Evolutionary conservation across 92 coral and sea anemone genomes (phyloP).

Genomic region (Heliopora coerulea): DNA sequence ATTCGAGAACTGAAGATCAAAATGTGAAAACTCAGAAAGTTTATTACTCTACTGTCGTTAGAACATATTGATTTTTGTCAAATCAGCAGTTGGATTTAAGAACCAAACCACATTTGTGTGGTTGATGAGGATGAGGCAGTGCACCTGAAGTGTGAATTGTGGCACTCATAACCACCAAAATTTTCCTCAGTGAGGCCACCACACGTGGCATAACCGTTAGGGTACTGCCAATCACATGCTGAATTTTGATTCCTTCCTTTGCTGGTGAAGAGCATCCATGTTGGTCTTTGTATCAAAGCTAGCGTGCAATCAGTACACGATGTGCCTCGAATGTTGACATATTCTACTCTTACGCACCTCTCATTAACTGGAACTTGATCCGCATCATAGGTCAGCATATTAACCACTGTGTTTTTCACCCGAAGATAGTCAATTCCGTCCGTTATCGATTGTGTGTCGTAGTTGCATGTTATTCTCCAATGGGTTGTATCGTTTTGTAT

Average conservation of each 20-base stretch:
- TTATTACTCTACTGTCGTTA: no score
- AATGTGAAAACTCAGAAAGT: no score
- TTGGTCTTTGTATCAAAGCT: background rate
- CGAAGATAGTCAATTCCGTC: conserved; percentile 4
- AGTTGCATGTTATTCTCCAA: conserved; percentile 4
- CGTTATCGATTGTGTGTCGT: background rate
- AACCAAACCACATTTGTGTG: conserved; percentile 3
- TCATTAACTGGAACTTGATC: background rate
- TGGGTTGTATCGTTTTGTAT: background rate
- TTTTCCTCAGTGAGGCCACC: no score
- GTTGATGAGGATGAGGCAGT: conserved; percentile 9
- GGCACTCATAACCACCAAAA: conserved; percentile 4
- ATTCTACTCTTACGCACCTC: background rate
- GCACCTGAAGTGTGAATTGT: background rate
- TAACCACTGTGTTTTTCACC: background rate
- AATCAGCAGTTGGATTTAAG: no score
- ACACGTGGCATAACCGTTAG: background rate
- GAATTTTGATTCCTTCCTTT: background rate
- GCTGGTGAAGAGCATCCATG: conserved; percentile 2
- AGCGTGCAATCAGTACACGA: conserved; percentile 3
- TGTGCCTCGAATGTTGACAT: background rate
- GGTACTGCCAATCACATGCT: conserved; percentile 11
- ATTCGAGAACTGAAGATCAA: no score
- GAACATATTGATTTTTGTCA: no score
- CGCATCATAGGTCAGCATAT: background rate